Base-by-base conservation (phyloP, 2,113 vertebrate species). In the Gallinago media region DNA sequence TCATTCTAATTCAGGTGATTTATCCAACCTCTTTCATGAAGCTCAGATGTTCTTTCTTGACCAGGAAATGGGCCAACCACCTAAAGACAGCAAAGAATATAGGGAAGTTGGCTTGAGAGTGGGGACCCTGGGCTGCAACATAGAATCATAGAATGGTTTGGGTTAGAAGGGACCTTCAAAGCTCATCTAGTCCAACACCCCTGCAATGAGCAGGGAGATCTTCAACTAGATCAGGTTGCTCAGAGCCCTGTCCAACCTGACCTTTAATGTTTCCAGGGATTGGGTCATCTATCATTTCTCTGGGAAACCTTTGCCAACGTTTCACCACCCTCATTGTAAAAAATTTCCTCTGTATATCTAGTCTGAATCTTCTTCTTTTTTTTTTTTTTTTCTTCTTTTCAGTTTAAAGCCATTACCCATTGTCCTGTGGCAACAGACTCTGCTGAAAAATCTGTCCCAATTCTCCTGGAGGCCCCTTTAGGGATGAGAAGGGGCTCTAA, bases 71-170 rank as follows among this genome's bases (percentile, higher is more conserved):
- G 32, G 9, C 11, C 26, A 13, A 3, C 10, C 9, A 61, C n/a
- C 19, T 63, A 19, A 23, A 74, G 32, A 0, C 31, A 19, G 21
- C 13, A 71, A 12, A 67, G 17, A 36, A 36, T 6, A 6, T 2
- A 3, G 0, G 1, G 40, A 56, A 62, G 17, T 11, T 76, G 17
- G 2, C 3, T 89, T 65, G 17, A 14, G 34, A 74, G 17, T 2
- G 32, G 34, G 27, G 32, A 46, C 20, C 1, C 1, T 21, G 50
- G 22, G 36, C 19, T 92, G 44, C 15, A 32, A 6, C 31, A 29
- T 3, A 12, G 7, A 63, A 29, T 18, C 25, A 27, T 20, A 40
- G 36, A 63, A 40, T 20, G 12, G 16, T 63, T 29, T 40, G 38
- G 18, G 38, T 42, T 31, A 12, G 38, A 29, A 65, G 18, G 27